phyloP scores from a whole-genome alignment of 2,797 vertebrate species.

The Schizothorax lantsangensis region DNA sequence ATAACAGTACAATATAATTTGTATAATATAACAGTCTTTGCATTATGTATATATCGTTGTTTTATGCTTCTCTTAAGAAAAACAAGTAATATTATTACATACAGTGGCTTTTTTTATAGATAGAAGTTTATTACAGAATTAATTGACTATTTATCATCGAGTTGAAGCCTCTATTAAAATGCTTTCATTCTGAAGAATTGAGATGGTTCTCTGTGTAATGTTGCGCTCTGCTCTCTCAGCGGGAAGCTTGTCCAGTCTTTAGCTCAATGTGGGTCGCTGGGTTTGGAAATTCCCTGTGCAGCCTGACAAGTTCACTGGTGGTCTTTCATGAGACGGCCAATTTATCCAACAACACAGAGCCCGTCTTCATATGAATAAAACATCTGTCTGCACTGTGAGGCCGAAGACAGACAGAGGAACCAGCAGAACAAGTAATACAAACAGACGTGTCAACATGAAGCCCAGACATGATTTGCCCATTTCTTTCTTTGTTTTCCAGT shows the following conservation, averaged over 20 bases:
- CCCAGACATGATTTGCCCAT: slow-evolving; percentile 39
- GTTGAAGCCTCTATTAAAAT: not conserved
- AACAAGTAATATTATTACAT: not conserved
- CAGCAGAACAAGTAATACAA: slow-evolving; percentile 49
- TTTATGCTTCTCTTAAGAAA: not conserved
- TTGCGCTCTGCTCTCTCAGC: slow-evolving; percentile 62
- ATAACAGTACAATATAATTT: not conserved
- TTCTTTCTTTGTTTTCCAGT: slow-evolving; percentile 27
- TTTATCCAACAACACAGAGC: slow-evolving; percentile 64
- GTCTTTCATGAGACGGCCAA: slow-evolving; percentile 59
- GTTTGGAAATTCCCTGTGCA: slow-evolving; percentile 67
- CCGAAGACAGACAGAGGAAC: slow-evolving; percentile 65
- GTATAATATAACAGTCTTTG: not conserved
- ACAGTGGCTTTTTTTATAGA: not conserved
- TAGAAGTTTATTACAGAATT: not conserved
- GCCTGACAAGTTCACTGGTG: slow-evolving; percentile 47
- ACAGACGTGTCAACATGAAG: slow-evolving; percentile 55
- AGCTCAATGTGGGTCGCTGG: slow-evolving; percentile 53
- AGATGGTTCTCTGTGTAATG: not conserved
- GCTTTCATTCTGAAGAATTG: not conserved
- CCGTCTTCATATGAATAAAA: slow-evolving; percentile 73
- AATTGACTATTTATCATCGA: not conserved
- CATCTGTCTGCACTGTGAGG: slow-evolving; percentile 69
- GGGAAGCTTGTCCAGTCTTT: slow-evolving; percentile 65
- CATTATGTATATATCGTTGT: not conserved